Evolutionary conservation across 2,888 invertebrate species (phyloP), one percentile per base, ranked within the genome.

Genomic region (Brachypalpus laphriformis): DNA sequence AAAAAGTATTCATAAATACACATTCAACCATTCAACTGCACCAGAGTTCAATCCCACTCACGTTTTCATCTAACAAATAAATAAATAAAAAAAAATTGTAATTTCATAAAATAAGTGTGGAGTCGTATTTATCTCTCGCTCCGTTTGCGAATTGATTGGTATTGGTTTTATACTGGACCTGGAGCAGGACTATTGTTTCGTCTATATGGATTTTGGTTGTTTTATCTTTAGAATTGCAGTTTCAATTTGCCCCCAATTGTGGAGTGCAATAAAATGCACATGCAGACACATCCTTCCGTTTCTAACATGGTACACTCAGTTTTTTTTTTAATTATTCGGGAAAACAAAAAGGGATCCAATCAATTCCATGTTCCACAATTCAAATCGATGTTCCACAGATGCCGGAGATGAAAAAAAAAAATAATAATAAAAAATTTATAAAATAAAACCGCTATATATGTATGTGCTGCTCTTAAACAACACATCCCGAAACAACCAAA

Each of bases 51-150:
- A 31, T 31, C 34, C 57, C 22, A 7, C 18, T 40, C n/a, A n/a
- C 42, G 54, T 28, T 56, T 20, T 34, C 7, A n/a, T n/a, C 3
- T 20, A 31, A 9, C 20, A 3, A 16, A 37, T 37, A 11, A 16
- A 16, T 11, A 22, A 25, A 25, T 5, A 59, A 59, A 56, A 68
- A 54, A 54, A 56, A 45, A 20, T 47, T 66, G 65, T 47, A 66
- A 75, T 57, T 66, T 49, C 25, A 66, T 65, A 75, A 68, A 76
- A 76, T 68, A 68, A 68, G 76, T 59, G 59, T 47, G 20, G 40
- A 68, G 7, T 68, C 9, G 49, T 56, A 75, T 76, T 66, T 59
- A 51, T 68, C 40, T 31, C 49, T 49, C 9, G 54, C 57, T 49
- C 9, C 7, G 22, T 34, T 45, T 31, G 4, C 16, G 2, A 57